Evolutionary conservation across 2,113 vertebrate species (phyloP).

Genomic region (Gracilinanus agilis): DNA sequence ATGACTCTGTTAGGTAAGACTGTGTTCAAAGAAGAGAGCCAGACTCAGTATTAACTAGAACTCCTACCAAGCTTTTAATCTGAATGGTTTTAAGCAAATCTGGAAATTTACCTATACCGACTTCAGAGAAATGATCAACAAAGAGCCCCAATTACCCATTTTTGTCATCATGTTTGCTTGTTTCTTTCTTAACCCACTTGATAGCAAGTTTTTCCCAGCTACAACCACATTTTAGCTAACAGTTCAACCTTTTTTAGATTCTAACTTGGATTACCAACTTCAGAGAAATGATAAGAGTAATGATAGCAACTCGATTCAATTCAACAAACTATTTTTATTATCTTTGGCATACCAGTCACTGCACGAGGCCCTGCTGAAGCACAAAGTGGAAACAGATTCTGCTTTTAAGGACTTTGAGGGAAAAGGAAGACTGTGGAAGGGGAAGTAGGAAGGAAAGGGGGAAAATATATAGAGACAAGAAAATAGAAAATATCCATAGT

Average conservation of each 20-base stretch:
- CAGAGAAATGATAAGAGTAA: not conserved
- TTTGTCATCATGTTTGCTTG: not conserved
- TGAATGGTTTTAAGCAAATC: not conserved
- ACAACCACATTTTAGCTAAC: not conserved
- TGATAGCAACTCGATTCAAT: not conserved
- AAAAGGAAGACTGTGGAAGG: not conserved
- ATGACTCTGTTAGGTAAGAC: slow-evolving; percentile 82
- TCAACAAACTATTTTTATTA: not conserved
- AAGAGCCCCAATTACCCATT: not conserved
- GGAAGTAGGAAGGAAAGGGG: not conserved
- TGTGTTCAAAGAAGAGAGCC: not conserved
- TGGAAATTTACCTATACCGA: not conserved
- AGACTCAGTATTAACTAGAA: not conserved
- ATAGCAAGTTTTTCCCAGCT: not conserved
- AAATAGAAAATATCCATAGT: not conserved
- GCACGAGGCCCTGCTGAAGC: not conserved
- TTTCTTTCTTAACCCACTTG: not conserved
- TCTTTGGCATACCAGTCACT: not conserved
- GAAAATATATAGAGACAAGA: not conserved
- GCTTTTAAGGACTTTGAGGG: not conserved
- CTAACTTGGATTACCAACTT: not conserved
- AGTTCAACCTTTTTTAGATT: not conserved
- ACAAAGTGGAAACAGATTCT: not conserved
- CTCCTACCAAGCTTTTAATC: not conserved
- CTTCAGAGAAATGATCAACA: not conserved